A percentile compares a stretch with the other conserved stretches of the same genome.
Conservation (phyloP, 1,140 invertebrate genomes). For the Tetramorium simillimum region DNA sequence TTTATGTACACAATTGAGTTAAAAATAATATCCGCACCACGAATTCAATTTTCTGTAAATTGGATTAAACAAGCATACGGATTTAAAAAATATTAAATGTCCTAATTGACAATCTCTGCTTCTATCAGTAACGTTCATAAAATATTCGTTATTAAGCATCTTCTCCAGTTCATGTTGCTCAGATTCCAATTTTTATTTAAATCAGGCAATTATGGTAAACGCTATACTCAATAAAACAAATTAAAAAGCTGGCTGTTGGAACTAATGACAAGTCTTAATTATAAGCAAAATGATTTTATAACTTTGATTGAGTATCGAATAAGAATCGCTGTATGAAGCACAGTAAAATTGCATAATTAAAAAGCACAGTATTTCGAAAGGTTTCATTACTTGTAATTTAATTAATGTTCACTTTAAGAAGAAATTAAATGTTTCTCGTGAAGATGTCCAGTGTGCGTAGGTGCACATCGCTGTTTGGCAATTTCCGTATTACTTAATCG, state of each 20-base stretch:
- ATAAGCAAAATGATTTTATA: neutral
- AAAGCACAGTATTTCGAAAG: neutral
- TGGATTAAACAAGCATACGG: neutral
- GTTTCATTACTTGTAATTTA: neutral
- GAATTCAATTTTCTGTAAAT: neutral
- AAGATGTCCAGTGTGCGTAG: neutral
- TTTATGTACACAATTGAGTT: neutral
- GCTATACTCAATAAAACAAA: conserved; percentile 10
- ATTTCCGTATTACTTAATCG: conserved; percentile 29
- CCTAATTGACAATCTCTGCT: neutral
- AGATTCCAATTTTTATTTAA: conserved; percentile 43
- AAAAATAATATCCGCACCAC: neutral
- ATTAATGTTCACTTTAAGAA: neutral
- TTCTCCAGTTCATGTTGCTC: neutral
- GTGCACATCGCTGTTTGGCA: neutral
- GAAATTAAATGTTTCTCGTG: neutral
- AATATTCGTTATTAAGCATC: neutral
- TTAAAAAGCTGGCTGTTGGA: conserved; percentile 5
- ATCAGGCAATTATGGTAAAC: conserved; percentile 17
- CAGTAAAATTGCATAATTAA: conserved; percentile 21
- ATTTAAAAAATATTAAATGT: neutral
- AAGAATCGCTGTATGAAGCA: neutral
- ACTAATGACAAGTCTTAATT: neutral
- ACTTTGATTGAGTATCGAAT: neutral
- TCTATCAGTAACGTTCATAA: neutral